Evolutionary conservation across 2,888 invertebrate species (phyloP), one percentile per base, ranked within the genome.

Genomic region (Morpho helenor): DNA sequence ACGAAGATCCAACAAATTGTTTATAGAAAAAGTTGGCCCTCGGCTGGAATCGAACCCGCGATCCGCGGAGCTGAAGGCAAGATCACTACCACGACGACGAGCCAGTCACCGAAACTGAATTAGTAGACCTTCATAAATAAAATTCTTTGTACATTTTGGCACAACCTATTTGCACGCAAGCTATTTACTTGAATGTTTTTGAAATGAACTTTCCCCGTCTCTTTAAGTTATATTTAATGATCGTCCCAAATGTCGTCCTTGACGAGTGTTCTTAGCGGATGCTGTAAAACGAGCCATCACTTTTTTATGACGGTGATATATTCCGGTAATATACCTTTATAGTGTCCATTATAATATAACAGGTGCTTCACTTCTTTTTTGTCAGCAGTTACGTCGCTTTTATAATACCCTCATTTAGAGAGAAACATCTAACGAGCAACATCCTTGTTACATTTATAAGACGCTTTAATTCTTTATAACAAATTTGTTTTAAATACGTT

Each of bases 291-390:
- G 42, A n/a, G 31, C 54, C 54, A 54, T 54, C 54, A n/a, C 48
- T 54, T 54, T 48, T 54, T 54, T 48, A 54, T n/a, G 48, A 42
- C 42, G 23, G 23, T 48, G 10, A 54, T 54, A 48, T 54, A 54
- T 42, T 48, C 54, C 42, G 54, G 48, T 55, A 55, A 60, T 56
- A 52, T 49, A 48, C 60, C 52, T 56, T 56, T 59, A 59, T 51
- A 50, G 46, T 42, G 53, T 53, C 59, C 47, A 59, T 59, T 61
- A 56, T 43, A 49, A 31, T 61, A 56, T 43, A 49, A 31, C 39
- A 40, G 49, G 39, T 49, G 56, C 23, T 23, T 43, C 48, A 39
- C 41, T 10, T 51, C 10, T 31, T 23, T 43, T 53, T 47, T 53
- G 46, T 51, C 31, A 16, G 10, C 46, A 52, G 46, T 46, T 40